A percentile compares a stretch with the other conserved stretches of the same genome.
Evolutionary conservation across 2,797 vertebrate species (phyloP).

Genomic region (Sylvilagus floridanus): DNA sequence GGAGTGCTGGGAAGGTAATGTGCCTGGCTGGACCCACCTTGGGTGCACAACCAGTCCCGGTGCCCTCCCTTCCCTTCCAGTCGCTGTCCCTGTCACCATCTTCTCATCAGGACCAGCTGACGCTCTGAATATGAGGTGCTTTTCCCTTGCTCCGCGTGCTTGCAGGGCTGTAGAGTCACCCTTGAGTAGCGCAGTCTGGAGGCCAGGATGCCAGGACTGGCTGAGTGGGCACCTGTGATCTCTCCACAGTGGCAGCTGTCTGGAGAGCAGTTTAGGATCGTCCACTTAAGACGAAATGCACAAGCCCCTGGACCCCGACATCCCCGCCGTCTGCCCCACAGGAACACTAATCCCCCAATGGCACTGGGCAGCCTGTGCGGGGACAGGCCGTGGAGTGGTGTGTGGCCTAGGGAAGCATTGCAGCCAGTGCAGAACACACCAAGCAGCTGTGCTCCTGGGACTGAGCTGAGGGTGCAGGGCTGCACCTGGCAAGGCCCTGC

Average conservation of each 20-base stretch:
- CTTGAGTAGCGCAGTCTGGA: background rate
- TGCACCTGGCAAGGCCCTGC: background rate
- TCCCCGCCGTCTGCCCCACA: background rate
- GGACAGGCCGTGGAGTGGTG: background rate
- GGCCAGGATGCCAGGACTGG: background rate
- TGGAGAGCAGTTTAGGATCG: background rate
- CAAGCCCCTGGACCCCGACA: background rate
- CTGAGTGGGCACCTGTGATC: background rate
- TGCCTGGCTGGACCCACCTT: background rate
- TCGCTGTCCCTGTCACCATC: background rate
- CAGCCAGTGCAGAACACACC: background rate
- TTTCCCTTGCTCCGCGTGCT: background rate
- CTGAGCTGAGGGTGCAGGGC: background rate
- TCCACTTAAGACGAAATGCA: background rate
- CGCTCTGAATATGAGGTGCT: background rate
- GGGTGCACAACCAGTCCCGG: background rate
- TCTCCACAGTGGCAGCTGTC: background rate
- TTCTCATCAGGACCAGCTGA: background rate
- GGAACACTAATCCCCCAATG: background rate
- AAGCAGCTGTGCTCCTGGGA: background rate
- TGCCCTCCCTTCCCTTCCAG: background rate
- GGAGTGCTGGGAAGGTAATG: background rate
- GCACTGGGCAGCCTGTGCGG: background rate
- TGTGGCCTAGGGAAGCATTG: background rate
- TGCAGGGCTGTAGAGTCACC: background rate